phyloP scores from a whole-genome alignment of 2,888 invertebrate genomes.

The Idaea dimidiata region DNA sequence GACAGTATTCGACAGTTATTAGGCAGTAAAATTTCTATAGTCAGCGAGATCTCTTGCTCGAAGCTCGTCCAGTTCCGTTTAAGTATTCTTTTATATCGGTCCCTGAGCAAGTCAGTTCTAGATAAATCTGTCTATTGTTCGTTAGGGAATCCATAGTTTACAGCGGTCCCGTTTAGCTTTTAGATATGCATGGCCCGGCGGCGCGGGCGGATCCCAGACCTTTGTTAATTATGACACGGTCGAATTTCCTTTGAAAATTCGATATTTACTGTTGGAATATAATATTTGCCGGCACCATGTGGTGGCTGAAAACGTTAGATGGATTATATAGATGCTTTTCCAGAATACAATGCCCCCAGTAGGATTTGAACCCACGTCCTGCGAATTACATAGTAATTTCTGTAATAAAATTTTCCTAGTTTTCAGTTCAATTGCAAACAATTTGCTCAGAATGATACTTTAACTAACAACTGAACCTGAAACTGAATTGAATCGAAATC shows the following conservation, averaged over 20 bases:
- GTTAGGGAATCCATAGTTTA: conserved; percentile 47
- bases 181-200: conserved; percentile 65
- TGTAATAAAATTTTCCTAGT: too few species aligned
- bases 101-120: conserved; percentile 17
- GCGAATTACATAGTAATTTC: too few species aligned
- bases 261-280: conserved; percentile 45
- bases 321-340: too few species aligned
- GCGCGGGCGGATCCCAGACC: conserved; percentile 45
- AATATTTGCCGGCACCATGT: conserved; percentile 19
- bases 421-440: too few species aligned
- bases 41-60: neutral
- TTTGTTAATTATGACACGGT: conserved; percentile 71
- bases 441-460: too few species aligned
- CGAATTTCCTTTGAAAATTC: conserved; percentile 55
- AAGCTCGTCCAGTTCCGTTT: neutral
- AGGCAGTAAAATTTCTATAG: neutral
- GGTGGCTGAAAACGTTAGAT: neutral
- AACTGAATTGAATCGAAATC: too few species aligned
- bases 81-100: neutral
- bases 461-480: too few species aligned
- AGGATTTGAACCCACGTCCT: too few species aligned
- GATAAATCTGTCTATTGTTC: conserved; percentile 17
- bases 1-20: neutral
- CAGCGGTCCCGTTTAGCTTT: conserved; percentile 47
- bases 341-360: too few species aligned